A percentile compares a stretch with the other conserved stretches of the same genome.
Conservation (phyloP, 1,140 invertebrate species). For the Coelopa frigida region DNA sequence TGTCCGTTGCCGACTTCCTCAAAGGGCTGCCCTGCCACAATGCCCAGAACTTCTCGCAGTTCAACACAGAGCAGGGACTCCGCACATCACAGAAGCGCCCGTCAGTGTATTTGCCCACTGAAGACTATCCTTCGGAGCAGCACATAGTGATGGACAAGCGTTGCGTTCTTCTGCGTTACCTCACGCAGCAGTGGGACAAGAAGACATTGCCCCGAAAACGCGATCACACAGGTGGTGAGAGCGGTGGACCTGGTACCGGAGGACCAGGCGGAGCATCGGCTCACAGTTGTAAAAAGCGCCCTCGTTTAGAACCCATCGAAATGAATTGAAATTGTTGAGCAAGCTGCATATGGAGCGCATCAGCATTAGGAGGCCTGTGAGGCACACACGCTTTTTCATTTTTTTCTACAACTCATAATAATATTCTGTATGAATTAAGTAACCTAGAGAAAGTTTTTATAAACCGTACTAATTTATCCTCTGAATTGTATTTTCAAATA, state of each 20-base stretch:
- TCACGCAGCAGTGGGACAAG: conserved; percentile 92
- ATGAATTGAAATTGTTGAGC: conserved; percentile 18
- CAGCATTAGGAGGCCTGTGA: neutral
- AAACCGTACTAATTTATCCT: no score
- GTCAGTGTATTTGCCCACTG: conserved; percentile 82
- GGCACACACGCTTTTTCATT: neutral
- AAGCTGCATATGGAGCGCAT: neutral
- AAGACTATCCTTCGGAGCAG: conserved; percentile 85
- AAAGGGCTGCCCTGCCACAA: conserved; percentile 85
- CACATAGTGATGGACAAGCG: conserved; percentile 93
- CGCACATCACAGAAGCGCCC: conserved; percentile 77
- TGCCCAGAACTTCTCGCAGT: conserved; percentile 83
- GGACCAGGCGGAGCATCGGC: conserved; percentile 19
- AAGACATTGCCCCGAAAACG: conserved; percentile 58
- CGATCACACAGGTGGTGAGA: conserved; percentile 36
- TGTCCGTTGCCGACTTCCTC: conserved; percentile 60
- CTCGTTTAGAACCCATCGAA: conserved; percentile 27
- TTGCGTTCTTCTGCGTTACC: conserved; percentile 84
- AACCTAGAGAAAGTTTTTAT: no score
- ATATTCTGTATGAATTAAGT: no score
- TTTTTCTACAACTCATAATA: no score
- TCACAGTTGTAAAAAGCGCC: conserved; percentile 39
- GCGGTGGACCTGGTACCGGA: conserved; percentile 6
- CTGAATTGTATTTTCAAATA: no score
- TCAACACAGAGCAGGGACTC: conserved; percentile 77